These are phyloP conservation scores for Capromys pilorides DNA, from an alignment of 2,797 vertebrate genomes.

Conservation along the genomic window DNA sequence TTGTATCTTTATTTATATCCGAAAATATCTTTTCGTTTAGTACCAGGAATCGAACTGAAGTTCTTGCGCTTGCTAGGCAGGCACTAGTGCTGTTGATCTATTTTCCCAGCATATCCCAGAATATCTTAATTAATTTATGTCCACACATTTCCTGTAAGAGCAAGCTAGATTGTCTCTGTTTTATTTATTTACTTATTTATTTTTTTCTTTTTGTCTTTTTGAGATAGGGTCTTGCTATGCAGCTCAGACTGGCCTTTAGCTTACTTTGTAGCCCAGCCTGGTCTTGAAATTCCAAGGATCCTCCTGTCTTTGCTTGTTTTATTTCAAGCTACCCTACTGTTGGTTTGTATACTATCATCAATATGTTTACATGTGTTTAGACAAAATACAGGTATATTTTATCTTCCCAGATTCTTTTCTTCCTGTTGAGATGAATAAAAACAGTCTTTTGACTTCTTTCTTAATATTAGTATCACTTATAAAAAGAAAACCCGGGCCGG, in stretches of 20 bases:
- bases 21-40: not conserved
- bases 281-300: not conserved
- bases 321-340: constrained; percentile 2
- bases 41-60: too few species aligned
- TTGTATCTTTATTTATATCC: not conserved
- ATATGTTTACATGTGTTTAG: constrained; percentile 2
- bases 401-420: constrained; percentile 33
- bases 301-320: not conserved
- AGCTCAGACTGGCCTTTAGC: too few species aligned
- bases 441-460: constrained; percentile 33
- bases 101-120: too few species aligned
- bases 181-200: not conserved
- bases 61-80: too few species aligned
- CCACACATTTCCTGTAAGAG: constrained; percentile 37
- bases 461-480: not conserved
- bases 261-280: too few species aligned
- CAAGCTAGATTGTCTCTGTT: constrained; percentile 10
- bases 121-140: constrained; percentile 9
- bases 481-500: not conserved
- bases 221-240: too few species aligned
- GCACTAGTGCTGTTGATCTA: too few species aligned
- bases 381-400: constrained; percentile 11
- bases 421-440: constrained; percentile 36
- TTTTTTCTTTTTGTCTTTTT: too few species aligned
- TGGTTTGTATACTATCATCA: not conserved